These are phyloP conservation scores for Protobothrops flavoviridis DNA, from an alignment of 2,113 vertebrate genomes.

Conservation along the genomic window DNA sequence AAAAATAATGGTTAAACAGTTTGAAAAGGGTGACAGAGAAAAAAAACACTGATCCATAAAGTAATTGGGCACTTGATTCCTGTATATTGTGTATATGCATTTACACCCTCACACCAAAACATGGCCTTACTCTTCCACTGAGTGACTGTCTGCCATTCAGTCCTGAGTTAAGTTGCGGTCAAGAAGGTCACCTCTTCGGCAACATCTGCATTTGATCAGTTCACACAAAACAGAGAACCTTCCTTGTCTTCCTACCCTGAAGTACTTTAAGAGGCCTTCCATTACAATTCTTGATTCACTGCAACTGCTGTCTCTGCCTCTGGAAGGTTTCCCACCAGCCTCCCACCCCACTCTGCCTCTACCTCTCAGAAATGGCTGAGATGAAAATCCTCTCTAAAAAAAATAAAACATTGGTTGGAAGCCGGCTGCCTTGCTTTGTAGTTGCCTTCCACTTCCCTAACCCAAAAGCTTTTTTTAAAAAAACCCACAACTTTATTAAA, in stretches of 20 bases:
- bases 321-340: slow-evolving; percentile 45
- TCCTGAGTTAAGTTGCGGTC: slow-evolving; percentile 74
- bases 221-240: slow-evolving; percentile 76
- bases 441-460: slow-evolving; percentile 14
- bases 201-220: slow-evolving; percentile 98
- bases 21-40: slow-evolving; percentile 53
- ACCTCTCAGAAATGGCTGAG: slow-evolving; percentile 51
- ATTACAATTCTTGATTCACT: slow-evolving; percentile 72
- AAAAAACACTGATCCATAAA: slow-evolving; percentile 75
- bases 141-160: slow-evolving; percentile 82
- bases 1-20: slow-evolving; percentile 35
- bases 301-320: slow-evolving; percentile 34
- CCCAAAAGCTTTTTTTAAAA: accelerated
- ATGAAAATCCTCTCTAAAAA: slow-evolving; percentile 51
- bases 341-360: slow-evolving; percentile 12
- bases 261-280: slow-evolving; percentile 64
- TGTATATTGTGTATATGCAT: slow-evolving; percentile 78
- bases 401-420: slow-evolving; percentile 52
- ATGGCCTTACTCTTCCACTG: slow-evolving; percentile 73
- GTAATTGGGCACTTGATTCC: slow-evolving; percentile 81
- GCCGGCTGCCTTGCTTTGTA: slow-evolving; percentile 27
- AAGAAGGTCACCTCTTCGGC: slow-evolving; percentile 77
- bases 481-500: neutral
- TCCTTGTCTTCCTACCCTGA: slow-evolving; percentile 70
- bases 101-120: slow-evolving; percentile 81